A percentile compares a stretch with the other conserved stretches of the same genome.
Evolutionary conservation across 2,797 vertebrate genomes (phyloP).

Genomic region (Microcaecilia unicolor): DNA sequence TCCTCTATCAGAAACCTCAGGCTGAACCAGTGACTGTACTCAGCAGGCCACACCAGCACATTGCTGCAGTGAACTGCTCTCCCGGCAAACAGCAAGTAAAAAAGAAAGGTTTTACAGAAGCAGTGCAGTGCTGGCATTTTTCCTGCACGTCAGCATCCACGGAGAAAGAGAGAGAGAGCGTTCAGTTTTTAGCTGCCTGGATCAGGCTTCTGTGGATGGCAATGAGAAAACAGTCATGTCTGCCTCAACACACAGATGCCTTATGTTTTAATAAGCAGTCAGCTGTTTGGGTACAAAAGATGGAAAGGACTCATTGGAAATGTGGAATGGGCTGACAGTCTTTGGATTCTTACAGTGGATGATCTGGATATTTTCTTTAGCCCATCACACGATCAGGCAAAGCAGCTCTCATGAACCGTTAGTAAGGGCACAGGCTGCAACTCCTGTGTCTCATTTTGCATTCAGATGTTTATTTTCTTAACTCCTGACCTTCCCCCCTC

Average conservation of each 20-base stretch:
- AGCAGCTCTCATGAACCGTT: too few relatives aligned
- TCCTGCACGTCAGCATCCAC: neutral
- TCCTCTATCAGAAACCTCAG: conserved; percentile 18
- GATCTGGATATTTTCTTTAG: too few relatives aligned
- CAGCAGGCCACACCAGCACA: conserved; percentile 28
- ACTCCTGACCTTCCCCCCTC: too few relatives aligned
- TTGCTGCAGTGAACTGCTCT: conserved; percentile 12
- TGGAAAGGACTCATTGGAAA: neutral
- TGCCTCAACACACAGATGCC: neutral
- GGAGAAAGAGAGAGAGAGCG: neutral
- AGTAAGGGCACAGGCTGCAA: too few relatives aligned
- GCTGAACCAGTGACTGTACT: conserved; percentile 29
- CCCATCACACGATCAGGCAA: too few relatives aligned
- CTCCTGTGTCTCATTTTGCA: too few relatives aligned
- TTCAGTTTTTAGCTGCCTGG: neutral
- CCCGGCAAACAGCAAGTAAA: conserved; percentile 1
- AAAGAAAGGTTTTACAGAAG: neutral
- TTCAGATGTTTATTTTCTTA: too few relatives aligned
- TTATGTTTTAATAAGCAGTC: neutral
- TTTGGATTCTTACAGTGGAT: too few relatives aligned
- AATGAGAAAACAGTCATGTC: conserved; percentile 3
- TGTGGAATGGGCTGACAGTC: too few relatives aligned
- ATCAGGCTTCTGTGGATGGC: neutral
- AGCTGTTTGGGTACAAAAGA: neutral
- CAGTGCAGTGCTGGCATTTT: neutral